Evolutionary conservation across 2,113 vertebrate genomes (phyloP), one percentile per base, ranked within the genome.

Genomic region (Acinonyx jubatus): DNA sequence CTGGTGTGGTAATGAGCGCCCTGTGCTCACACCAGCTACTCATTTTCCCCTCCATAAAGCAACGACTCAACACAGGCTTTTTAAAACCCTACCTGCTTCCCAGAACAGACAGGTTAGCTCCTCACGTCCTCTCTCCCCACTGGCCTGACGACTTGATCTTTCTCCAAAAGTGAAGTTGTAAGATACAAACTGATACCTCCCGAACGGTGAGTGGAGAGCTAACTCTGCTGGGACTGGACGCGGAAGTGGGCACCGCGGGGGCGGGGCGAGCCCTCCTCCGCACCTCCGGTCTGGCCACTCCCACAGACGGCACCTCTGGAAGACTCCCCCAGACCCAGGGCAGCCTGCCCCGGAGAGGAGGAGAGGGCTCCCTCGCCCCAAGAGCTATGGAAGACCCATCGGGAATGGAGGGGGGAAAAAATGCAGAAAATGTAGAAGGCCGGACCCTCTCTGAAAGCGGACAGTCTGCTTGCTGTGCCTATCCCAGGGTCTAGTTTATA

Each of bases 131-230:
- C 33, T 63, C 71, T 33, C 68, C 74, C 82, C 10, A 4, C 45
- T 83, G 79, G 97, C 97, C 98, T 96, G 89, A 21, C 68, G 50
- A 23, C 29, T 63, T 33, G 91, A 33, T 41, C 78, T 69, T 92
- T 25, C 73, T 89, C 94, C 84, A 16, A 5, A 31, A 52, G 61
- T 52, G 31, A 76, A 89, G 73, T 63, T 33, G 76, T 6, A 15
- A 16, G 1, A 25, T 89, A 82, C 27, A 38, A 41, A 65, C 41
- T 33, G 10, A 61, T 1, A 29, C n/a, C n/a, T 63, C 55, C 1
- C 7, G 73, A 68, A 2, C 0, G 8, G 8, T 3, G 80, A 45
- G 1, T 0, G 36, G 31, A 36, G 25, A 21, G 2, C 18, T 6
- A 7, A 29, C 41, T 74, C 48, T 29, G 41, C 15, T 33, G 83